These are phyloP conservation scores for Centrocercus urophasianus DNA, from an alignment of 2,113 vertebrate genomes.

Conservation along the genomic window DNA sequence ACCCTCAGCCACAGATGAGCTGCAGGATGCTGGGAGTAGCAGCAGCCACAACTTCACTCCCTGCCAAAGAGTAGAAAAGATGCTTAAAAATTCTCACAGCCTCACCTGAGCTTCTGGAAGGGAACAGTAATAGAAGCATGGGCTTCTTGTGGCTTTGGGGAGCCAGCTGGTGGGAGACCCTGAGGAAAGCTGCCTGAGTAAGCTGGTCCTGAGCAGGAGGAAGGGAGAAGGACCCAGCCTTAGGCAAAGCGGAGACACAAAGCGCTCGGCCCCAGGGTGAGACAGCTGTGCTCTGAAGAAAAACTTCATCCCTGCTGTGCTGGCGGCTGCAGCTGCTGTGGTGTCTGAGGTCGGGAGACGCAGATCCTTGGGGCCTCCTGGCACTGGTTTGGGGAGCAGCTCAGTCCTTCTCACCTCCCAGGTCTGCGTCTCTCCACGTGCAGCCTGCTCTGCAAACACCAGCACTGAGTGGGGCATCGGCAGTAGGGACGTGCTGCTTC, in stretches of 20 bases:
- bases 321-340: too few species aligned
- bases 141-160: rapidly evolving
- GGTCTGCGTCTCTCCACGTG: rapidly evolving
- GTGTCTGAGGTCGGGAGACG: rapidly evolving
- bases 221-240: too few species aligned
- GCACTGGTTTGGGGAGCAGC: rapidly evolving
- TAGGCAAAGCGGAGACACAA: neutral
- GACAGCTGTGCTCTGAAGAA: too few species aligned
- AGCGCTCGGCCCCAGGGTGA: too few species aligned
- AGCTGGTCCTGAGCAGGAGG: neutral
- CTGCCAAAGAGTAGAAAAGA: neutral
- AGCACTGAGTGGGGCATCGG: rapidly evolving
- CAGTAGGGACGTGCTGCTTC: rapidly evolving
- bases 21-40: rapidly evolving
- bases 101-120: rapidly evolving
- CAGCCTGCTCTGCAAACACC: rapidly evolving
- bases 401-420: rapidly evolving
- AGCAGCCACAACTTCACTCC: rapidly evolving
- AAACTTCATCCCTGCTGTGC: rapidly evolving
- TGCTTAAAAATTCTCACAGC: neutral
- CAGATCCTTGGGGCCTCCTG: too few species aligned
- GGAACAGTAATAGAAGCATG: rapidly evolving
- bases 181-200: rapidly evolving
- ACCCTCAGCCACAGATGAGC: neutral
- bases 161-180: rapidly evolving